Base-by-base conservation (phyloP, 2,888 invertebrate genomes). In the Trachelus stipa region DNA sequence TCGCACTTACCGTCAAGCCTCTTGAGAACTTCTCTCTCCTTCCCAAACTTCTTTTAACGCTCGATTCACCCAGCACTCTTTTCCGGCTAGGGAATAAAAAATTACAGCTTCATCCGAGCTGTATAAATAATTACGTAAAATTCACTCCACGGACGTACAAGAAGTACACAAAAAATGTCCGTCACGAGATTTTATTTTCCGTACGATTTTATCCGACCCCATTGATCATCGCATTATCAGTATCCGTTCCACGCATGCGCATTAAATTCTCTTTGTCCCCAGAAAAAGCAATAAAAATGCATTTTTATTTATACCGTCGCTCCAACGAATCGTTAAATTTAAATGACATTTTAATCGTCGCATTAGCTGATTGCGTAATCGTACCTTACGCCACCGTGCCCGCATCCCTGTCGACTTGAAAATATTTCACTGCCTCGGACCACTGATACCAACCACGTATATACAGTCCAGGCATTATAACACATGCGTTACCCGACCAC, bases 21-120 rank as follows among this genome's bases (percentile, higher is more conserved):
- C 73, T n/a, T 9, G 73, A 35, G 15, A 74, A 76, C 73, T 71
- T 76, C 71, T 76, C 35, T 73, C 56, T 76, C 71, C 75, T 80
- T 79, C 76, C 69, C 76, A 56, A 76, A 76, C 73, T 71, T 78
- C 68, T 78, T 80, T 40, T 15, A 4, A 40, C 40, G 40, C 40
- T 15, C 40, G 40, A 40, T 6, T 40, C 40, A 40, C 73, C 80
- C 76, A 76, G 78, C 76, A 73, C 74, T 79, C 78, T 4, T 11
- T 69, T 69, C 69, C 76, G 76, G 69, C 69, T 73, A n/a, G 34
- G 73, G 78, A 79, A 15, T 40, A 4, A 15, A 15, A 77, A 80
- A 79, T 80, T 80, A 80, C 77, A 35, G 73, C 79, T 74, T 75
- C 79, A 69, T 15, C 35, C 80, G 31, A 69, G 79, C 77, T 75